phyloP scores from a whole-genome alignment of 2,113 vertebrate species.

The Alosa alosa region DNA sequence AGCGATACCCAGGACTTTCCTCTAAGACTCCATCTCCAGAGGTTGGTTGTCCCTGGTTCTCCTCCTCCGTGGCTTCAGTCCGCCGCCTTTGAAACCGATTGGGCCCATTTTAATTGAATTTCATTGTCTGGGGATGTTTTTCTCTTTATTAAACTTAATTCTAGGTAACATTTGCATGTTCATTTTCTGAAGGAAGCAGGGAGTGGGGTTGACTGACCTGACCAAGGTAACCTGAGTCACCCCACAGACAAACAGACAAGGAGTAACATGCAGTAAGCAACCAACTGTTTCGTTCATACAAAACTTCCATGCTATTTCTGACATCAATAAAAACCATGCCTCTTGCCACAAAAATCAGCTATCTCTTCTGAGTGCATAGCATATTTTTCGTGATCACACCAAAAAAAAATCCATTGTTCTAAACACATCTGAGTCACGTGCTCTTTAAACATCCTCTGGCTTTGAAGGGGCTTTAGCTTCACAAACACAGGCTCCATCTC shows the following conservation, averaged over 20 bases:
- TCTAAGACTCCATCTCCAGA: neutral
- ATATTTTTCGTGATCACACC: neutral
- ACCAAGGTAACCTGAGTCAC: neutral
- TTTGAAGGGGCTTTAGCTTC: conserved; percentile 3
- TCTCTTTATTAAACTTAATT: neutral
- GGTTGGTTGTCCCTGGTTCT: neutral
- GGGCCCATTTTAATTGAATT: neutral
- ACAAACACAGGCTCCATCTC: neutral
- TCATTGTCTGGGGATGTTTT: neutral
- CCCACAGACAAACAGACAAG: neutral
- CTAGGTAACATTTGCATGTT: neutral
- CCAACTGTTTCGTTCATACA: neutral
- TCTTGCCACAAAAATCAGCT: neutral
- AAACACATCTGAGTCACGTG: neutral
- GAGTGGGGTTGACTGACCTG: neutral
- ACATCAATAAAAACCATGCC: neutral
- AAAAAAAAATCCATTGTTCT: conserved; percentile 7
- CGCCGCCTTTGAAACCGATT: neutral
- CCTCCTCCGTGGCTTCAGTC: neutral
- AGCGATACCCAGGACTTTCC: neutral
- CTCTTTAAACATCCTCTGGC: conserved; percentile 8
- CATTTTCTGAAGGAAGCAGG: neutral
- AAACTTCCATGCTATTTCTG: neutral
- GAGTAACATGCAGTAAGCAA: neutral
- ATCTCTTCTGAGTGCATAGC: neutral